phyloP scores from a whole-genome alignment of 2,113 vertebrate species.

The Orthochromis indermauri region DNA sequence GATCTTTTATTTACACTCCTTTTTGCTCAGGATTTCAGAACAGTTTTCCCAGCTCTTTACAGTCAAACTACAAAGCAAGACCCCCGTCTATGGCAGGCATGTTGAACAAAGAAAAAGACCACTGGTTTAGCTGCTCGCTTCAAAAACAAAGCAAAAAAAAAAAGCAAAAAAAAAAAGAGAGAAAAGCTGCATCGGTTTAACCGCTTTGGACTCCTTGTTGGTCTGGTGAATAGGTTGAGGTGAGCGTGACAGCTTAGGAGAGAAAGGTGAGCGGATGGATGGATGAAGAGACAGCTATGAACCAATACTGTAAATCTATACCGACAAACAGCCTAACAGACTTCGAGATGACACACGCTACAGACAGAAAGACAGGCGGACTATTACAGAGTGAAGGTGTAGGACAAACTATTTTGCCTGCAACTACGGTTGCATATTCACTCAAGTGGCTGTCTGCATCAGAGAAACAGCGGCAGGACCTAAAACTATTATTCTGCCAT shows the following conservation, averaged over 20 bases:
- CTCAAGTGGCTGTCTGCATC: conserved; percentile 64
- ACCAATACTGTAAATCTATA: background rate
- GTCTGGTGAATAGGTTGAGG: conserved; percentile 7
- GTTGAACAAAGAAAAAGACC: conserved; percentile 46
- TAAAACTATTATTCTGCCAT: conserved; percentile 71
- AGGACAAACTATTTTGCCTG: conserved; percentile 56
- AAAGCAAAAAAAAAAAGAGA: background rate
- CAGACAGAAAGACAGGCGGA: conserved; percentile 6
- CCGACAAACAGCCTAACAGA: background rate
- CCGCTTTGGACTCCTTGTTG: conserved; percentile 21
- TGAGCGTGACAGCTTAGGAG: conserved; percentile 1
- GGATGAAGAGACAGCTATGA: background rate
- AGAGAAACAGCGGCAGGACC: conserved; percentile 50
- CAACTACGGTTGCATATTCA: conserved; percentile 57
- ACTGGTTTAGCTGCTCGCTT: conserved; percentile 31
- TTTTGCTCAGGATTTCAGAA: conserved; percentile 69
- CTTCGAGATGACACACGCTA: background rate
- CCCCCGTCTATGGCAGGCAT: conserved; percentile 52
- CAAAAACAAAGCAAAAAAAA: conserved; percentile 14
- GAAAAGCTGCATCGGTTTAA: conserved; percentile 15
- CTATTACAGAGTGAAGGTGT: conserved; percentile 33
- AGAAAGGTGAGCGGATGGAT: background rate
- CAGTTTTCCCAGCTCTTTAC: conserved; percentile 59
- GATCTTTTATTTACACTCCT: conserved; percentile 73
- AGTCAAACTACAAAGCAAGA: conserved; percentile 65